Evolutionary conservation across 1,140 invertebrate genomes (phyloP).

Genomic region (Calephelis virginiensis): DNA sequence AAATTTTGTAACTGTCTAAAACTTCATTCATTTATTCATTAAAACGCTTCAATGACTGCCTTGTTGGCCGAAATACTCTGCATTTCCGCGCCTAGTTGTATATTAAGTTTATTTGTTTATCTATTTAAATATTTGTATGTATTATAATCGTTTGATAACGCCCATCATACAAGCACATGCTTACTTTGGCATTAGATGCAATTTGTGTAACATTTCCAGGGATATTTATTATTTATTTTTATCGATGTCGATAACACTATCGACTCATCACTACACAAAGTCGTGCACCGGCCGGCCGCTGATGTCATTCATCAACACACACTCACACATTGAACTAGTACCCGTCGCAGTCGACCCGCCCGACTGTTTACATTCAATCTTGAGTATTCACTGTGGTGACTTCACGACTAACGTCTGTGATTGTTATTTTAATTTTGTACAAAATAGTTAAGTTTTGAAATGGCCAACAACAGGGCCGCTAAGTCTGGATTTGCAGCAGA

Average conservation of each 20-base stretch:
- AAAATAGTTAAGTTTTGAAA: slow-evolving; percentile 74
- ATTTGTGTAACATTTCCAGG: too few relatives aligned
- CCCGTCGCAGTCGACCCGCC: slow-evolving; percentile 44
- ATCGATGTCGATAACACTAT: slow-evolving; percentile 32
- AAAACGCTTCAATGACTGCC: too few relatives aligned
- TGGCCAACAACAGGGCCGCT: slow-evolving; percentile 92
- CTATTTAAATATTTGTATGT: too few relatives aligned
- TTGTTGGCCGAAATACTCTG: too few relatives aligned
- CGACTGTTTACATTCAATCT: slow-evolving; percentile 63
- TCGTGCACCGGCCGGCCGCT: slow-evolving; percentile 50
- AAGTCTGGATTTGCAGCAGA: slow-evolving; percentile 97
- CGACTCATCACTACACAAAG: slow-evolving; percentile 35
- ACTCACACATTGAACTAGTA: slow-evolving; percentile 61
- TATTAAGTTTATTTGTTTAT: too few relatives aligned
- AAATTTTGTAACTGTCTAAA: too few relatives aligned
- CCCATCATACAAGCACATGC: too few relatives aligned
- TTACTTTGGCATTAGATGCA: too few relatives aligned
- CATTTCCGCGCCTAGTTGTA: too few relatives aligned
- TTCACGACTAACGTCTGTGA: slow-evolving; percentile 68
- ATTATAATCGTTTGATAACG: too few relatives aligned
- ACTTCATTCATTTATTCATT: too few relatives aligned
- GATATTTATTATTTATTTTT: too few relatives aligned
- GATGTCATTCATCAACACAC: slow-evolving; percentile 72
- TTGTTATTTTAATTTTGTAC: slow-evolving; percentile 64
- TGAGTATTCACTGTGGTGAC: slow-evolving; percentile 47